phyloP scores from a whole-genome alignment of 2,797 vertebrate species.

The Coracias cyanogaster region DNA sequence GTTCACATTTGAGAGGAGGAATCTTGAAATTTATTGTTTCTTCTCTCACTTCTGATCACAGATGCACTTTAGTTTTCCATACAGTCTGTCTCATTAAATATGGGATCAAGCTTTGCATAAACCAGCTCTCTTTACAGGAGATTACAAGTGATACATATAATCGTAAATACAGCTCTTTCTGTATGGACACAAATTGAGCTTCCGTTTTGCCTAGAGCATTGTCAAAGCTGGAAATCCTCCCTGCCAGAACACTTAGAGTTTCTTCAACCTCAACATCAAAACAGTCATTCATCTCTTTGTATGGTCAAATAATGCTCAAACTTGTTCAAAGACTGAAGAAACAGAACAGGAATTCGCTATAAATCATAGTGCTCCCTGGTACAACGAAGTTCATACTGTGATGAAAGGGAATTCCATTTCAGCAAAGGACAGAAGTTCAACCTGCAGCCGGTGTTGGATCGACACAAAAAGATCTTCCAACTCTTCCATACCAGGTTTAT shows the following conservation, averaged over 20 bases:
- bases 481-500: neutral
- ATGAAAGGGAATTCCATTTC: neutral
- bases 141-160: neutral
- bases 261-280: conserved; percentile 30
- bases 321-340: conserved; percentile 31
- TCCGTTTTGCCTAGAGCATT: conserved; percentile 33
- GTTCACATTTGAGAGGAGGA: neutral
- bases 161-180: neutral
- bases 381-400: neutral
- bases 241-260: conserved; percentile 16
- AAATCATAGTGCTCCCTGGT: neutral
- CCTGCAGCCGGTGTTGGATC: neutral
- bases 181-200: neutral
- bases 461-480: neutral
- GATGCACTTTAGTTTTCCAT: neutral
- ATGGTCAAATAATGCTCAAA: conserved; percentile 54
- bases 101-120: neutral
- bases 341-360: conserved; percentile 4
- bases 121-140: neutral
- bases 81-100: neutral
- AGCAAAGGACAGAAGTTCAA: neutral
- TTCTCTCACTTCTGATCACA: neutral
- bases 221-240: conserved; percentile 26
- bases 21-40: neutral
- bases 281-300: conserved; percentile 43